A percentile compares a stretch with the other conserved stretches of the same genome.
Conservation (phyloP, 1,140 invertebrate genomes). For the Rhysida immarginata region DNA sequence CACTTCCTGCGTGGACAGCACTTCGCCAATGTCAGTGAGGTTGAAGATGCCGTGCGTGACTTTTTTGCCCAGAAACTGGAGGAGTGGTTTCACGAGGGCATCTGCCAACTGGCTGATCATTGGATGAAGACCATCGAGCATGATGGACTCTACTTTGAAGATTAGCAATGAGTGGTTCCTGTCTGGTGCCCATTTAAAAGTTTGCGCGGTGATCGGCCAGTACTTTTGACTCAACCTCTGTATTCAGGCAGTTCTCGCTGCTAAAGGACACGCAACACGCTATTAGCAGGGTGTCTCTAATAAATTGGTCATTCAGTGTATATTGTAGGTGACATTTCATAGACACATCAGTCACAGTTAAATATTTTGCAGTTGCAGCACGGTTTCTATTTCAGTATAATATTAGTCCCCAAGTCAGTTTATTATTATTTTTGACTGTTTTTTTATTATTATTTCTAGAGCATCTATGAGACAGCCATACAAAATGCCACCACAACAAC, state of each 20-base stretch:
- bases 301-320: not conserved
- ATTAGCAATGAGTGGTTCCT: too few relatives aligned
- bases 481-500: not conserved
- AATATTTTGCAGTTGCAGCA: not conserved
- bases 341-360: not conserved
- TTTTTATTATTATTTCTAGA: not conserved
- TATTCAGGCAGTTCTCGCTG: not conserved
- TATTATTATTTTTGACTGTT: not conserved
- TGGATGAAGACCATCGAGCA: too few relatives aligned
- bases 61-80: too few relatives aligned
- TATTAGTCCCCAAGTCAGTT: not conserved
- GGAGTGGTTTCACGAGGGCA: too few relatives aligned
- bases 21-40: too few relatives aligned
- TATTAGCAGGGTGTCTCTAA: not conserved
- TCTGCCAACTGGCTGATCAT: too few relatives aligned
- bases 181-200: too few relatives aligned
- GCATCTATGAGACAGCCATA: constrained; percentile 1
- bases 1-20: too few relatives aligned
- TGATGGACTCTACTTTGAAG: too few relatives aligned
- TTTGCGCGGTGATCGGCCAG: too few relatives aligned
- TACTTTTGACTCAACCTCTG: too few relatives aligned
- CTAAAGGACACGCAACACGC: not conserved
- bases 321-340: not conserved
- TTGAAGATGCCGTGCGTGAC: too few relatives aligned
- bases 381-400: not conserved